These are phyloP conservation scores for Subacronicta megacephala DNA, from an alignment of 2,888 invertebrate genomes.

Conservation along the genomic window DNA sequence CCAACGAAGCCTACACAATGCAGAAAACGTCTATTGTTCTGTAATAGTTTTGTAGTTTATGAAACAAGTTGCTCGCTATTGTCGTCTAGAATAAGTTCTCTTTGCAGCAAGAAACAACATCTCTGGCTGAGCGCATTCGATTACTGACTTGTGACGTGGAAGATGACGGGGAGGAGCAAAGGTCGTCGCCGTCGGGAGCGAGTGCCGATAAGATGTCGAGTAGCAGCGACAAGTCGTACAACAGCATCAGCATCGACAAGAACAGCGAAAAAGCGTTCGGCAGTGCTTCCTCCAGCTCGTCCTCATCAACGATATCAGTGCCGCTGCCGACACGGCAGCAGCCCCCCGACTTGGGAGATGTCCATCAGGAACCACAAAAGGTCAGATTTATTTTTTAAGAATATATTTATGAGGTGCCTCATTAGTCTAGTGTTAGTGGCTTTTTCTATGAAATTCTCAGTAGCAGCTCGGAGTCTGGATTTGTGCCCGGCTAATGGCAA, in stretches of 20 bases:
- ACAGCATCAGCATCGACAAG: constrained; percentile 91
- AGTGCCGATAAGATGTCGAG: constrained; percentile 91
- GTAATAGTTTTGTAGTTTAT: constrained; percentile 22
- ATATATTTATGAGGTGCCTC: no score
- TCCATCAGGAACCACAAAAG: constrained; percentile 82
- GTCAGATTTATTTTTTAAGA: constrained; percentile 57
- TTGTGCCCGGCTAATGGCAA: no score
- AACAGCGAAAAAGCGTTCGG: constrained; percentile 88
- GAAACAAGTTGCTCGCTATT: constrained; percentile 26
- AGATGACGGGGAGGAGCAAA: constrained; percentile 89
- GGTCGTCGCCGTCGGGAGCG: constrained; percentile 92
- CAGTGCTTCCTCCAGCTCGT: constrained; percentile 84
- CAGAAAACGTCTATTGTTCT: constrained; percentile 18
- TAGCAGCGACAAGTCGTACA: constrained; percentile 83
- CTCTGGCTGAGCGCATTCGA: constrained; percentile 95
- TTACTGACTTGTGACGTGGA: constrained; percentile 96
- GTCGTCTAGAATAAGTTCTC: constrained; percentile 21
- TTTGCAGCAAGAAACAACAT: constrained; percentile 91
- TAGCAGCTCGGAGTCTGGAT: no score
- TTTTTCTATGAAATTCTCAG: no score
- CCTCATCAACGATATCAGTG: constrained; percentile 79
- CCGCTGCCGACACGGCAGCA: constrained; percentile 76
- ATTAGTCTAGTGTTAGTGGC: no score
- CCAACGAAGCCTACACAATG: constrained; percentile 6
- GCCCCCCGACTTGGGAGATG: constrained; percentile 81